Percentiles rank a stretch among this genome's conserved stretches.
Evolutionary conservation across 2,888 invertebrate species (phyloP).

Genomic region (Matsumyia berberina): DNA sequence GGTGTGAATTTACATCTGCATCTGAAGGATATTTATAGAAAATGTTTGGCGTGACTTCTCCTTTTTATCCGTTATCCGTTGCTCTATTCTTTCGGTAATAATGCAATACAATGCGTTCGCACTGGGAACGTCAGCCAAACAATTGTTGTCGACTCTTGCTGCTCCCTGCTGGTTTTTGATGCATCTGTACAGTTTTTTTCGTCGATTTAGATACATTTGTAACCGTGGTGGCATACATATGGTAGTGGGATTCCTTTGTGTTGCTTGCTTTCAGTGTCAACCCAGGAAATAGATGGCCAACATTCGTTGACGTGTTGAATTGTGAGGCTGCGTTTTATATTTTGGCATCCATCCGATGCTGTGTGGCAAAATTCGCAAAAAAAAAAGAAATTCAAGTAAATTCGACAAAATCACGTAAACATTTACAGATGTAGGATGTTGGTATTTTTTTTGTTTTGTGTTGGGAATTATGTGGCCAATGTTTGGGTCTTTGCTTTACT

Average conservation of each 20-base stretch:
- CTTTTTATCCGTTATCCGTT: constrained; percentile 6
- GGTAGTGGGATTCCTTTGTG: constrained; percentile 17
- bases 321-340: constrained; percentile 26
- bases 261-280: constrained; percentile 60
- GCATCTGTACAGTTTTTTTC: constrained; percentile 12
- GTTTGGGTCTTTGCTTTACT: constrained; percentile 41
- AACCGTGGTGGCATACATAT: constrained; percentile 4
- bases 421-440: constrained; percentile 16
- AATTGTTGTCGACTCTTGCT: constrained; percentile 58
- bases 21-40: constrained; percentile 46
- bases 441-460: not conserved
- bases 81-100: constrained; percentile 44
- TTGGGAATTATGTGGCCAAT: constrained; percentile 6
- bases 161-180: constrained; percentile 9
- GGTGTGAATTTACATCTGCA: constrained; percentile 14
- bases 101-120: constrained; percentile 47
- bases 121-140: constrained; percentile 56
- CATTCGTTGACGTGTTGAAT: constrained; percentile 20
- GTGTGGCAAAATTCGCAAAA: constrained; percentile 6
- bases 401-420: constrained; percentile 32
- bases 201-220: constrained; percentile 27
- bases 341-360: constrained; percentile 43
- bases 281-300: constrained; percentile 68
- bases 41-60: constrained; percentile 8
- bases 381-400: constrained; percentile 28